phyloP scores from a whole-genome alignment of 2,113 vertebrate genomes.

The Pterocles orientalis region DNA sequence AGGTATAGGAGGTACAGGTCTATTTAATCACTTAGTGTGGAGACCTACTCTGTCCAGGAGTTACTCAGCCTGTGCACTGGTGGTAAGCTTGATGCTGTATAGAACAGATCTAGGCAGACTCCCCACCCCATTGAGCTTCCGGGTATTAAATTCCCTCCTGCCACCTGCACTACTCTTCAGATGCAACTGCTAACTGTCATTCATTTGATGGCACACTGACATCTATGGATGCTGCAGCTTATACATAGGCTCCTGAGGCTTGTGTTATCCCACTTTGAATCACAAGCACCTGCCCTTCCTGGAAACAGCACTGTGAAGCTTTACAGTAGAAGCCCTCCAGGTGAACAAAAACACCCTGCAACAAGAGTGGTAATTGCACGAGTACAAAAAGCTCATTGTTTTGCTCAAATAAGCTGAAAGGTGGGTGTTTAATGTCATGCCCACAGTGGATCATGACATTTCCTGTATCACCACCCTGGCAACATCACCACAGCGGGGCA shows the following conservation, averaged over 20 bases:
- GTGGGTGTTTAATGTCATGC: not conserved
- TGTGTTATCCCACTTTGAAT: not conserved
- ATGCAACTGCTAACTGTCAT: not conserved
- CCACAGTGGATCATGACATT: not conserved
- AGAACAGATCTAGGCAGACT: not conserved
- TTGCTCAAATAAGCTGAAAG: not conserved
- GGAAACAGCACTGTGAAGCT: not conserved
- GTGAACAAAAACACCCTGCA: not conserved
- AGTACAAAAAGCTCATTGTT: not conserved
- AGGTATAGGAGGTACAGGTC: not conserved
- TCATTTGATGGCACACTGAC: not conserved
- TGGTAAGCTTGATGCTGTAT: not conserved
- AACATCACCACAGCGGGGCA: not conserved
- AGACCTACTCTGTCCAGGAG: not conserved
- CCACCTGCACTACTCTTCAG: not conserved
- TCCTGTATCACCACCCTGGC: not conserved
- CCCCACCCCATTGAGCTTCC: not conserved
- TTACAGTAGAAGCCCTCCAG: not conserved
- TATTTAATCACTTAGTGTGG: not conserved
- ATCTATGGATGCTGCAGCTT: not conserved
- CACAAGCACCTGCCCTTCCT: not conserved
- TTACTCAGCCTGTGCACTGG: not conserved
- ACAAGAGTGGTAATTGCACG: not conserved
- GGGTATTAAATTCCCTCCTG: not conserved
- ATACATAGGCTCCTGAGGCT: not conserved